Percentiles rank a stretch among this genome's conserved stretches.
Conservation (phyloP, 2,113 vertebrate genomes). For the Sebastes fasciatus region DNA sequence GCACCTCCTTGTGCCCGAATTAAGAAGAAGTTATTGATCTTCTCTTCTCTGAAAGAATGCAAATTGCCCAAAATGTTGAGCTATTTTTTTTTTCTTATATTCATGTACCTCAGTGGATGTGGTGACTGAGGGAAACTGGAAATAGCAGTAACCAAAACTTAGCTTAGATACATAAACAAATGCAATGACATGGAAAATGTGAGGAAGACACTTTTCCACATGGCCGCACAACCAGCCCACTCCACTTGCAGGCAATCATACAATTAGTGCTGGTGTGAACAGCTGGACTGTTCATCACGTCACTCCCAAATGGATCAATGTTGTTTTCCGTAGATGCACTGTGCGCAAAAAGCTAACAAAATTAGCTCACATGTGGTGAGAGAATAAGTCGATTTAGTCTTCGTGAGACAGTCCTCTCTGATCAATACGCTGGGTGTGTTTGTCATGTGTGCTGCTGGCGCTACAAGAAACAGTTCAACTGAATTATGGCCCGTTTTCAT, state of each 20-base stretch:
- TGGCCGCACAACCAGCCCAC: neutral
- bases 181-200: slow-evolving; percentile 19
- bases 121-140: slow-evolving; percentile 7
- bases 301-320: neutral
- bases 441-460: slow-evolving; percentile 5
- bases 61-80: neutral
- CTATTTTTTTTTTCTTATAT: neutral
- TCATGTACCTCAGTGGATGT: neutral
- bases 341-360: neutral
- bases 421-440: neutral
- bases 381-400: neutral
- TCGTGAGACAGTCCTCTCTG: neutral
- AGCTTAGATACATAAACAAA: neutral
- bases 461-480: slow-evolving; percentile 14
- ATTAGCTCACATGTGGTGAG: neutral
- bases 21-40: neutral
- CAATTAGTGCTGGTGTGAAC: neutral
- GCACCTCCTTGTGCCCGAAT: no score
- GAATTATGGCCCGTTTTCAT: slow-evolving; percentile 25
- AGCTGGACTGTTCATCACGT: slow-evolving; percentile 2
- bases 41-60: neutral
- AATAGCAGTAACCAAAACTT: slow-evolving; percentile 12
- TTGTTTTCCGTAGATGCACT: neutral
- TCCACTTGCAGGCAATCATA: neutral
- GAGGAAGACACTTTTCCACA: slow-evolving; percentile 11